Base-by-base conservation (phyloP, 2,888 invertebrate genomes). In the Caradrina kadenii region DNA sequence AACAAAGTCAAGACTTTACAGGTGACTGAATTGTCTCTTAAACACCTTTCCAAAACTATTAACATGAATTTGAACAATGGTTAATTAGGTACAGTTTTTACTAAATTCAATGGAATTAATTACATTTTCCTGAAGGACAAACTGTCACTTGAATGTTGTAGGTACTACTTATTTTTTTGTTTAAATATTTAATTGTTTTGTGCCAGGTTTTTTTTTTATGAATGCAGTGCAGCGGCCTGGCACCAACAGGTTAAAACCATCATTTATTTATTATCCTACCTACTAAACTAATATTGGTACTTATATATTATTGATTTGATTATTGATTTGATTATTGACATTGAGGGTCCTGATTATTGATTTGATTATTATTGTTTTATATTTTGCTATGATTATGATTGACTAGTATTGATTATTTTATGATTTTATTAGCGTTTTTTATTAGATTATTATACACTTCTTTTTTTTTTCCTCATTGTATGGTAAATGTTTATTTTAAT, bases 11-110 rank as follows among this genome's bases (percentile, higher is more conserved):
- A 19, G 6, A 49, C 15, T 45, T 73, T 15, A 52, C 31, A 31
- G 11, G 42, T 52, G 45, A 54, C 8, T 15, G 22, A 17, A 73
- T 42, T 68, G 39, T n/a, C 0, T 15, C 17, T 8, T 22, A 53
- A 22, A 45, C 11, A 53, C 60, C 2, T 49, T 26, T 52, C 15
- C 10, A n/a, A 70, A 69, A 63, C 19, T 39, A 26, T 52, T 60
- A 31, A 39, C 45, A 21, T 61, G 73, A 63, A 81, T 78, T 48
- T 31, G 61, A 56, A 81, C 78, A 78, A 78, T 78, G 35, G 50
- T 26, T 72, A 66, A 78, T 78, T 63, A 63, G 7, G 19, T 1
- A 56, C 35, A 4, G n/a, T 1, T 15, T 35, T 22, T 21, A 48
- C n/a, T 0, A 35, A 58, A 64, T 58, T 61, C 15, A 58, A 42